A percentile compares a stretch with the other conserved stretches of the same genome.
Evolutionary conservation across 2,113 vertebrate genomes (phyloP).

Genomic region (Hippocampus mohnikei): DNA sequence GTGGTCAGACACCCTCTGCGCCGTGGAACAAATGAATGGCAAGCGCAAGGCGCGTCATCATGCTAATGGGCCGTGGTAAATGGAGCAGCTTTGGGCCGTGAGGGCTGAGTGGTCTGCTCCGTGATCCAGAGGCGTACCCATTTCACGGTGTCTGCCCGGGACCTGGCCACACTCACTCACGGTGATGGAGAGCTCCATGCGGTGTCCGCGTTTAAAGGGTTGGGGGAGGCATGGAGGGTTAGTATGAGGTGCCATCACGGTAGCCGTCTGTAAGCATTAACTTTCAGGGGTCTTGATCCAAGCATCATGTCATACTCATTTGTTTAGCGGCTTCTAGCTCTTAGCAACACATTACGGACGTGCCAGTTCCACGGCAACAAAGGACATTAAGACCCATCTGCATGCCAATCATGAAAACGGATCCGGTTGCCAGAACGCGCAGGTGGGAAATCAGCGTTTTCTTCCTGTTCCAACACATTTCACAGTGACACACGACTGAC

Average conservation of each 20-base stretch:
- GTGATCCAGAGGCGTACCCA: slow-evolving; percentile 70
- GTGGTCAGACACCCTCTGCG: slow-evolving; percentile 51
- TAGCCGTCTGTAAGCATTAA: slow-evolving; percentile 37
- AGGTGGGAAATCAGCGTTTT: not conserved
- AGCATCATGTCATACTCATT: slow-evolving; percentile 7
- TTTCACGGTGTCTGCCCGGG: slow-evolving; percentile 72
- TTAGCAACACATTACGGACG: not conserved
- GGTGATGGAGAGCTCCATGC: slow-evolving; percentile 61
- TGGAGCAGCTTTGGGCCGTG: slow-evolving; percentile 56
- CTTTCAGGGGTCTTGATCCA: slow-evolving; percentile 30
- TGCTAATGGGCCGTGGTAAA: slow-evolving; percentile 75
- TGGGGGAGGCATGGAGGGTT: slow-evolving; percentile 9
- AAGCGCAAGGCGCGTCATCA: slow-evolving; percentile 58
- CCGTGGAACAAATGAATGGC: slow-evolving; percentile 56
- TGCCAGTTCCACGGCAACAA: slow-evolving; percentile 1
- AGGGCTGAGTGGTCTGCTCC: slow-evolving; percentile 52
- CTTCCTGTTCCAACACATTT: not conserved
- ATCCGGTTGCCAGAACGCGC: not conserved
- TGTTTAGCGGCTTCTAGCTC: not conserved
- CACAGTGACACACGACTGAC: not conserved
- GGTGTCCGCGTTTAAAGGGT: slow-evolving; percentile 22
- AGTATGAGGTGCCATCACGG: slow-evolving; percentile 33
- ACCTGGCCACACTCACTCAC: slow-evolving; percentile 64
- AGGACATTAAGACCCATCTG: not conserved
- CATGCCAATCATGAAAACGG: slow-evolving; percentile 1